Conservation (phyloP, 2,888 invertebrate genomes). For the Caenorhabditis angaria region DNA sequence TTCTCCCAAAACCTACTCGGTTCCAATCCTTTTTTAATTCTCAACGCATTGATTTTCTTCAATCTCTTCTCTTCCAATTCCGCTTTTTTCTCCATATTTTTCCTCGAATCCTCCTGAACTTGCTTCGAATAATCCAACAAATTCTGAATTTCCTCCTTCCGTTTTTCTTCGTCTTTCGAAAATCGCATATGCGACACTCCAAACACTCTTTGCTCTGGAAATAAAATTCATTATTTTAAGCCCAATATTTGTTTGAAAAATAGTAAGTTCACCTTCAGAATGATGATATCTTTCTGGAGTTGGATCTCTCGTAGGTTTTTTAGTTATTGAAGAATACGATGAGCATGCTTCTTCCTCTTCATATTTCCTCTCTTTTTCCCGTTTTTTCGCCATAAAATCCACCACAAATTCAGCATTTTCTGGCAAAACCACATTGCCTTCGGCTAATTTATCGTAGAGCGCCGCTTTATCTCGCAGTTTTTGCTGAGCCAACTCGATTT, state of each 20-base stretch:
- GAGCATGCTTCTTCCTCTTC: slow-evolving; percentile 21
- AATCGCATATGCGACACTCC: slow-evolving; percentile 63
- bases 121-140: slow-evolving; percentile 54
- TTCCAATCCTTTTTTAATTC: slow-evolving; percentile 16
- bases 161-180: slow-evolving; percentile 57
- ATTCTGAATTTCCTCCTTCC: slow-evolving; percentile 48
- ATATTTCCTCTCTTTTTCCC: slow-evolving; percentile 43
- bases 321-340: slow-evolving; percentile 10
- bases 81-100: slow-evolving; percentile 30
- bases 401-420: slow-evolving; percentile 47
- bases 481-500: slow-evolving; percentile 9
- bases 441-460: slow-evolving; percentile 57
- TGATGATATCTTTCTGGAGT: slow-evolving; percentile 59
- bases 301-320: slow-evolving; percentile 23
- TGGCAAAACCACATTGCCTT: slow-evolving; percentile 49
- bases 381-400: slow-evolving; percentile 58
- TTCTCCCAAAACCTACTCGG: slow-evolving; percentile 16
- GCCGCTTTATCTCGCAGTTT: slow-evolving; percentile 54
- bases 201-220: slow-evolving; percentile 59
- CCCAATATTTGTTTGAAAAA: neutral
- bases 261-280: slow-evolving; percentile 39
- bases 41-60: slow-evolving; percentile 22
- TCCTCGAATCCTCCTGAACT: slow-evolving; percentile 38
- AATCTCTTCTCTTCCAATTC: slow-evolving; percentile 16
- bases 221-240: too few relatives aligned